Evolutionary conservation across 1,140 invertebrate species (phyloP), one percentile per base, ranked within the genome.

Genomic region (Odontomachus brunneus): DNA sequence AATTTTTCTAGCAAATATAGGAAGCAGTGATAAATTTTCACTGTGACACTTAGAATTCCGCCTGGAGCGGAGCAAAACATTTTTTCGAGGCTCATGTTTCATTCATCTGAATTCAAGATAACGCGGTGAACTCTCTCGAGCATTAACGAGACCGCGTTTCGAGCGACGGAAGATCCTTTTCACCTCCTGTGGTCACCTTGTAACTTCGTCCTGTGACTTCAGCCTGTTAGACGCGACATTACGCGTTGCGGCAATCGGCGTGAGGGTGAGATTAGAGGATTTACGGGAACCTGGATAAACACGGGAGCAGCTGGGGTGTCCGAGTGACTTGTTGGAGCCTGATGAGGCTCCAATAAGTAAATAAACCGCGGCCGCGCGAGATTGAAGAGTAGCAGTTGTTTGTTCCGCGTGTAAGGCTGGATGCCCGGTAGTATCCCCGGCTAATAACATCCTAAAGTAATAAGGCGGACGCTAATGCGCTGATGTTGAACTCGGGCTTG

Each of bases 381-480:
- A 49, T 65, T 0, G 19, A 33, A 49, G 29, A 38, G 9, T 33
- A 66, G 24, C 29, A 2, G 15, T 15, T 66, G 44, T 67, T 76
- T 76, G 19, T 19, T 76, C 12, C 33, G 11, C 14, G 49, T 51
- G 63, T 60, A 73, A 29, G n/a, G 38, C 4, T 44, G 9, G 38
- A 14, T 22, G n/a, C 9, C 24, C 29, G 29, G 5, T 26, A 4
- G 15, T 65, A 49, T 49, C 48, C 2, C n/a, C n/a, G 19, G 15
- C 15, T 76, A 67, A 33, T 76, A 67, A 33, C n/a, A 33, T 53
- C 9, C 9, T 1, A 29, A 49, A 14, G 48, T 66, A 38, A 53
- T 76, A 66, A 53, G 48, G 44, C 29, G 24, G 38, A 15, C 55
- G 19, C 3, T 51, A 60, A 29, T 51, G n/a, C 49, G n/a, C 5